These are phyloP conservation scores for Lamproptera curius DNA, from an alignment of 2,888 invertebrate genomes.

Conservation along the genomic window DNA sequence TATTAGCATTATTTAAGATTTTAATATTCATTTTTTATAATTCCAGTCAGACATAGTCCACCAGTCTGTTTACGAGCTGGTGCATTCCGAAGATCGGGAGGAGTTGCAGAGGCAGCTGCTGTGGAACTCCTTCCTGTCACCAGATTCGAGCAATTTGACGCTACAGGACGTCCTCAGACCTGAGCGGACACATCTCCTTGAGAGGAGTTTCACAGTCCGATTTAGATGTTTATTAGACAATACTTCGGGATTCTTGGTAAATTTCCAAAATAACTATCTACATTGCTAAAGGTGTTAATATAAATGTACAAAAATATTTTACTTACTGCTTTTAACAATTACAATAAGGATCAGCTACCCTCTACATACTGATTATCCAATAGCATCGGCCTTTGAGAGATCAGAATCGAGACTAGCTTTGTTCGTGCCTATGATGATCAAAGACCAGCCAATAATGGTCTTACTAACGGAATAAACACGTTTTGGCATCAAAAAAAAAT, in stretches of 20 bases:
- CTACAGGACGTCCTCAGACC: conserved; percentile 93
- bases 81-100: conserved; percentile 99
- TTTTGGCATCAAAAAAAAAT: too few species aligned
- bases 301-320: too few species aligned
- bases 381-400: too few species aligned
- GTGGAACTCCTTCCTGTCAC: conserved; percentile 95
- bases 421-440: too few species aligned
- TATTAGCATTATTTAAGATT: neutral
- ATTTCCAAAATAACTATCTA: too few species aligned
- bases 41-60: conserved; percentile 99
- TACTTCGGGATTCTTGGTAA: conserved; percentile 98
- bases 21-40: conserved; percentile 20
- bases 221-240: conserved; percentile 99
- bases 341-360: too few species aligned
- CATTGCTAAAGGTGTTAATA: too few species aligned
- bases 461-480: too few species aligned
- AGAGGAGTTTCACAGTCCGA: conserved; percentile 98
- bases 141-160: conserved; percentile 84
- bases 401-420: too few species aligned
- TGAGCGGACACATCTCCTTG: conserved; percentile 93
- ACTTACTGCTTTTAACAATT: too few species aligned
- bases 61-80: conserved; percentile 98
- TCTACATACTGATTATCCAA: too few species aligned
- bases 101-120: conserved; percentile 96
- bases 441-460: too few species aligned